Base-by-base conservation (phyloP, 2,888 invertebrate species). In the Lypha dubia region DNA sequence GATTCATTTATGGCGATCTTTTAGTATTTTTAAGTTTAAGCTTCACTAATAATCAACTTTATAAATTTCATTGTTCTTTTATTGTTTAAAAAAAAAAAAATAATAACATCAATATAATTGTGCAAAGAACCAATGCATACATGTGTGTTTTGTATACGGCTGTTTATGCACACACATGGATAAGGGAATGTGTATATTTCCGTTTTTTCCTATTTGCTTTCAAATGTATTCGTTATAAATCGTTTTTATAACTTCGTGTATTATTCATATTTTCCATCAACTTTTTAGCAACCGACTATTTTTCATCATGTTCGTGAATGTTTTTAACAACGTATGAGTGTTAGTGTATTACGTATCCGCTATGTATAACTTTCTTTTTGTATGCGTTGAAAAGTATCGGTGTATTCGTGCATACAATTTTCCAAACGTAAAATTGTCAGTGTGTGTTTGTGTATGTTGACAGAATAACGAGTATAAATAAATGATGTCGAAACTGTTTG, bases 381-480 rank as follows among this genome's bases (percentile, higher is more conserved):
- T 70, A 22, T 51, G 44, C 60, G 35, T 22, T n/a, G n/a, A n/a
- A n/a, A 56, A 28, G 73, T 58, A 53, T 65, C 46, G 46, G 68
- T 84, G 71, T 85, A 60, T 68, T 46, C 71, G 65, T 68, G 74
- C 68, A 15, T 46, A 44, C 41, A 17, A 53, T 7, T 53, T 53
- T 67, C n/a, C 49, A 65, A 46, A 1, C 38, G 35, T 51, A 24
- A 32, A 41, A 38, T 68, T 80, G 80, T 82, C 71, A 80, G 82
- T 83, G 28, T 70, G n/a, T n/a, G n/a, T n/a, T n/a, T n/a, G n/a
- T n/a, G n/a, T n/a, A n/a, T n/a, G 68, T 44, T 13, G 82, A 84
- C 60, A 86, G 87, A 85, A 87, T 87, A 88, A 89, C 89, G 88
- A 89, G 89, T 90, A 90, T 90, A 90, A 90, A 89, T 90, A 90